A percentile compares a stretch with the other conserved stretches of the same genome.
phyloP scores from a whole-genome alignment of 2,113 vertebrate genomes.

The Chaenocephalus aceratus region DNA sequence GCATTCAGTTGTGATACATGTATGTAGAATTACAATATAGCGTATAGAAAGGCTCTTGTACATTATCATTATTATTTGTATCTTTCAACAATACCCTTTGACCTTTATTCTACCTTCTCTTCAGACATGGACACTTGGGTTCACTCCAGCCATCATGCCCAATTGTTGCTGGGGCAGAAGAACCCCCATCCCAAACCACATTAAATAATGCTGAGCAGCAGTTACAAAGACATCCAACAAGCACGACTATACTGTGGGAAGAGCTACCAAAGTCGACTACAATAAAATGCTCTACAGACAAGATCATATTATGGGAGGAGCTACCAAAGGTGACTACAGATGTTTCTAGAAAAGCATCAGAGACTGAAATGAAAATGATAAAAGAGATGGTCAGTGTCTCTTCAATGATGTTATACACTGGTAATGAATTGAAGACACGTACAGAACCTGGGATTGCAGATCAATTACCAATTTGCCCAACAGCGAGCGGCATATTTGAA shows the following conservation, averaged over 20 bases:
- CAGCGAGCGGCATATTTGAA: slow-evolving; percentile 35
- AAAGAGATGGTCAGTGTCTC: slow-evolving; percentile 33
- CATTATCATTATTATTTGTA: not conserved
- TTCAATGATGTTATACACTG: slow-evolving; percentile 1
- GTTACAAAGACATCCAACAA: slow-evolving; percentile 29
- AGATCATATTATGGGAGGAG: slow-evolving; percentile 48
- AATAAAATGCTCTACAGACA: slow-evolving; percentile 29
- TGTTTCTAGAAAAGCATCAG: slow-evolving; percentile 12
- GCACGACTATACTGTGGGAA: slow-evolving; percentile 41
- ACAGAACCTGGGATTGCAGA: slow-evolving; percentile 44
- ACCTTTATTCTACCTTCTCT: slow-evolving; percentile 65
- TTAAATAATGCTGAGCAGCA: slow-evolving; percentile 32
- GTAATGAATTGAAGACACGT: slow-evolving; percentile 27
- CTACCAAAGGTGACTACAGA: slow-evolving; percentile 34
- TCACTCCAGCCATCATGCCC: slow-evolving; percentile 50
- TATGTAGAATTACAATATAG: not conserved
- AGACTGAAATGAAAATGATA: slow-evolving; percentile 13
- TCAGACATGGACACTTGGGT: slow-evolving; percentile 71
- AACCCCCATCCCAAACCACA: slow-evolving; percentile 33
- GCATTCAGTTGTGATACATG: not conserved
- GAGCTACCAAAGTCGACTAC: slow-evolving; percentile 42
- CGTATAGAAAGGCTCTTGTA: not conserved
- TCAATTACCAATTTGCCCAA: slow-evolving; percentile 45
- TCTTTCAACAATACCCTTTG: slow-evolving; percentile 2
- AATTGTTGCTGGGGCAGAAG: slow-evolving; percentile 29